These are phyloP conservation scores for Cryptoprocta ferox DNA, from an alignment of 2,797 vertebrate genomes.

Conservation along the genomic window DNA sequence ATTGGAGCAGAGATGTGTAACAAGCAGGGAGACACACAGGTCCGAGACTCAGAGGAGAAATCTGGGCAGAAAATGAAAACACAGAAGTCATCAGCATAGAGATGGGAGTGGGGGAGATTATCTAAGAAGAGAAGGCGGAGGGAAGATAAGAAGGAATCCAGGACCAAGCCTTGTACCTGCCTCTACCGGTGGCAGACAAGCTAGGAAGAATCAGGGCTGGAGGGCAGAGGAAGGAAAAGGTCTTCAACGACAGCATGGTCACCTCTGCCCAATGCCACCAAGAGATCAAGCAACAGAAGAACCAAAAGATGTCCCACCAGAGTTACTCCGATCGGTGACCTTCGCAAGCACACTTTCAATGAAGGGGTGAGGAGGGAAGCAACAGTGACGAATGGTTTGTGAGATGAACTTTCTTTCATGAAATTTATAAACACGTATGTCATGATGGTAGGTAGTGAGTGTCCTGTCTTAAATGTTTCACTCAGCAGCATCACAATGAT, in stretches of 20 bases:
- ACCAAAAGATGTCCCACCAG: background rate
- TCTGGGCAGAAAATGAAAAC: background rate
- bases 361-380: background rate
- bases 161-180: background rate
- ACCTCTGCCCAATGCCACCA: background rate
- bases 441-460: background rate
- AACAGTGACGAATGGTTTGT: background rate
- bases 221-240: background rate
- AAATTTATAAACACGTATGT: background rate
- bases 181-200: background rate
- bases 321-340: background rate
- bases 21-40: background rate
- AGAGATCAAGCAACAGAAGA: background rate
- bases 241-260: background rate
- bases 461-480: background rate
- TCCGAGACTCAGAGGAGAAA: background rate
- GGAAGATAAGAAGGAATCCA: background rate
- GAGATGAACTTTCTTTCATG: background rate
- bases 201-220: background rate
- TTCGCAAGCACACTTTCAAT: background rate
- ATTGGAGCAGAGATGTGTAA: background rate
- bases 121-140: background rate
- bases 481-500: background rate
- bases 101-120: background rate
- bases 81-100: background rate